Percentiles rank a stretch among this genome's conserved stretches.
Evolutionary conservation across 2,797 vertebrate genomes (phyloP).

Genomic region (Onychomys arenicola): DNA sequence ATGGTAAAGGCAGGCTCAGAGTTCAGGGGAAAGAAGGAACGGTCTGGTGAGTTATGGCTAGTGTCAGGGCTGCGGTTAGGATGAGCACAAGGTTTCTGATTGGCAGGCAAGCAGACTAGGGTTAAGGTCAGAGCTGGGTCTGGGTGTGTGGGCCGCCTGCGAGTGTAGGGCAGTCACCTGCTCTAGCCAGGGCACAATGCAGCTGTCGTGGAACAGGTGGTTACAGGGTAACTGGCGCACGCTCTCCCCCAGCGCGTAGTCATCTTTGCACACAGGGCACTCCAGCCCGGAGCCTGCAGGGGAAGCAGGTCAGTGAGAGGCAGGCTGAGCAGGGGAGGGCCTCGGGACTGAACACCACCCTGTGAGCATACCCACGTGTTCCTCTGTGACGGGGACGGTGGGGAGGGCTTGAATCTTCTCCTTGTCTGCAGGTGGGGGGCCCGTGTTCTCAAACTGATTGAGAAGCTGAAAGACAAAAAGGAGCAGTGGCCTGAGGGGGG

Average conservation of each 20-base stretch:
- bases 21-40: no score
- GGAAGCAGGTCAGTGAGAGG: fast-evolving
- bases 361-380: conserved; percentile 93
- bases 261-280: conserved; percentile 99
- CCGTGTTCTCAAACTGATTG: conserved; percentile 99
- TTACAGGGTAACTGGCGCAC: conserved; percentile 98
- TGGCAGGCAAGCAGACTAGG: not conserved
- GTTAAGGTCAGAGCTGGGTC: not conserved
- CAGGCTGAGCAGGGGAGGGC: fast-evolving
- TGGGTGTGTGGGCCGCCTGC: not conserved
- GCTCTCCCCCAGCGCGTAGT: conserved; percentile 93
- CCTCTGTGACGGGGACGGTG: conserved; percentile 94
- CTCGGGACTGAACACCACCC: fast-evolving
- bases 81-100: not conserved
- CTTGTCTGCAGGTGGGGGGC: conserved; percentile 97
- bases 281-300: conserved; percentile 94
- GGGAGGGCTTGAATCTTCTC: conserved; percentile 97
- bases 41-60: not conserved
- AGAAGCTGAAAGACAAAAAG: conserved; percentile 91
- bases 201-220: conserved; percentile 98
- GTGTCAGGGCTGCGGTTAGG: not conserved
- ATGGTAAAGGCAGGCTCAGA: not conserved
- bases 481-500: not conserved
- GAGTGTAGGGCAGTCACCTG: conserved; percentile 89
- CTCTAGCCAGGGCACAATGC: conserved; percentile 98